phyloP scores from a whole-genome alignment of 2,888 invertebrate species.

The Cheiracanthium punctorium region DNA sequence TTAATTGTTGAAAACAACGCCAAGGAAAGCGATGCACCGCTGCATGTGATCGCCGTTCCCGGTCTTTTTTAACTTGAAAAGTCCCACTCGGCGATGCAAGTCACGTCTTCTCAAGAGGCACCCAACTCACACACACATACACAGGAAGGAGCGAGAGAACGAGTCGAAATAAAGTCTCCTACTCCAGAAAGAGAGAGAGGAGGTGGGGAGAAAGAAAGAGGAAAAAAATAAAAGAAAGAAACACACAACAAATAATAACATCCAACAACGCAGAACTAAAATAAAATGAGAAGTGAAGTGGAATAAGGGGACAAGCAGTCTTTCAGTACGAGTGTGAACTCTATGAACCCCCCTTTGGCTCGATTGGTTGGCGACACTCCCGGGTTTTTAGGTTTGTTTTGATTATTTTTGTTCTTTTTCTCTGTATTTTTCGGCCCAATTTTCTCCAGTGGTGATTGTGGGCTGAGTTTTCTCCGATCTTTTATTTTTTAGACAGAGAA shows the following conservation, averaged over 20 bases:
- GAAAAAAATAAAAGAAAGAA: neutral
- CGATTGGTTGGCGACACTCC: neutral
- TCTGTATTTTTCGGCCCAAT: too few relatives aligned
- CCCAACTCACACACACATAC: too few relatives aligned
- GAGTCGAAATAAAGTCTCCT: slow-evolving; percentile 13
- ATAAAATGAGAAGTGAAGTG: slow-evolving; percentile 10
- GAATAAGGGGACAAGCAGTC: slow-evolving; percentile 15
- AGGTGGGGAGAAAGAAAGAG: neutral
- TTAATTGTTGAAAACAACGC: neutral
- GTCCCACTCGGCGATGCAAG: slow-evolving; percentile 55
- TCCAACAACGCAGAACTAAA: neutral
- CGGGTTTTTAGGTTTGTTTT: too few relatives aligned
- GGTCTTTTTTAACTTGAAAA: slow-evolving; percentile 26
- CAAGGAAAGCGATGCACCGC: slow-evolving; percentile 10
- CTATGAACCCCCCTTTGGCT: neutral
- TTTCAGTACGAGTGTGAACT: slow-evolving; percentile 1
- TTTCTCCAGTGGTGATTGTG: too few relatives aligned
- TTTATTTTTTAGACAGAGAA: too few relatives aligned
- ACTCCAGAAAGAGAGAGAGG: neutral
- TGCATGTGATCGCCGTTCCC: neutral
- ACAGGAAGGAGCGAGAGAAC: neutral
- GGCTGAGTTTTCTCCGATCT: too few relatives aligned
- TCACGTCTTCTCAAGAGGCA: slow-evolving; percentile 60
- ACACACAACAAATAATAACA: slow-evolving; percentile 10
- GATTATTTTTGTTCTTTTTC: too few relatives aligned